Conservation (phyloP, 2,113 vertebrate genomes). For the Tylochromis polylepis region DNA sequence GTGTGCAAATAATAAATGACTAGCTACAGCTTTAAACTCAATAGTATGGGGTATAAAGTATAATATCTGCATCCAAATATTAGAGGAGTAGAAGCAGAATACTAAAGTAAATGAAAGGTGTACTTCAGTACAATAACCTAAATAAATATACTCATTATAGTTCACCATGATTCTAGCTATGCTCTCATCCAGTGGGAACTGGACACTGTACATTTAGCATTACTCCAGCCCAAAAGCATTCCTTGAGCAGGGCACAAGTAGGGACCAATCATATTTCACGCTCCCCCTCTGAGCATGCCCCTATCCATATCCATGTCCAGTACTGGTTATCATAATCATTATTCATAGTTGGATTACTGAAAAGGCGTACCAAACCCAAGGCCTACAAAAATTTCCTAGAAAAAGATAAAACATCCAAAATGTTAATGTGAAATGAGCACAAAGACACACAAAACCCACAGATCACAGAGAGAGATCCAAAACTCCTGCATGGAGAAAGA, state of each 20-base stretch:
- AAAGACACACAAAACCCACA: background rate
- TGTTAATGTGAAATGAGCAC: background rate
- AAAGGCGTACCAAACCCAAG: rapidly evolving
- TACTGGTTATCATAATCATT: background rate
- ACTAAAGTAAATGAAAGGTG: background rate
- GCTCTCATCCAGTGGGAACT: rapidly evolving
- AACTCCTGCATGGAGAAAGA: background rate
- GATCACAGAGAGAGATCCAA: background rate
- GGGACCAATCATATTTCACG: background rate
- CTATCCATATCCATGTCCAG: background rate
- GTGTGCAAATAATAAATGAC: background rate
- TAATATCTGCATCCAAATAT: rapidly evolving
- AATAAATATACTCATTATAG: background rate
- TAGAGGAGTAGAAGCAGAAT: background rate
- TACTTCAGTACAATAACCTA: background rate
- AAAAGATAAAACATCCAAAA: background rate
- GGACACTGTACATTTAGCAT: background rate
- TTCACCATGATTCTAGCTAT: background rate
- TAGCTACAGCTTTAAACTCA: background rate
- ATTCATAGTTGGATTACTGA: background rate
- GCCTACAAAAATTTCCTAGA: background rate
- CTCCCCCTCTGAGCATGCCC: background rate
- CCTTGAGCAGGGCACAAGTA: background rate
- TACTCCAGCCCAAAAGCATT: background rate
- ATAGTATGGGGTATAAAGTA: background rate